phyloP scores from a whole-genome alignment of 2,888 invertebrate species.

The Drosophila incognita region DNA sequence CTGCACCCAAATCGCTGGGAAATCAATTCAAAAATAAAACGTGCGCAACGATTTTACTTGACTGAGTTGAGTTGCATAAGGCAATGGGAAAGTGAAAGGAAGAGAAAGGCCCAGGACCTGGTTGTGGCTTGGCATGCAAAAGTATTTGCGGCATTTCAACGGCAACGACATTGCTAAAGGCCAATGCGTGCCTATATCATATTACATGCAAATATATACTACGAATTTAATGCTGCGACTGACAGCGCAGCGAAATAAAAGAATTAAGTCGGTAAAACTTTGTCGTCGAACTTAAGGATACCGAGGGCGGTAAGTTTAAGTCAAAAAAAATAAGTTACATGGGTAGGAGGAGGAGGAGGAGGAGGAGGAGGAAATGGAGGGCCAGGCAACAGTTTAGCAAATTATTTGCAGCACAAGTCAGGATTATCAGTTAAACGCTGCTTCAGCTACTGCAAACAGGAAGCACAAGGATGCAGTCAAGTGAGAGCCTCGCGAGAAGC shows the following conservation, averaged over 20 bases:
- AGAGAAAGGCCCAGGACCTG: conserved; percentile 21
- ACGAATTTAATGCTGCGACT: conserved; percentile 32
- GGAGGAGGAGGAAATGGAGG: neutral
- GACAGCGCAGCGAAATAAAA: conserved; percentile 31
- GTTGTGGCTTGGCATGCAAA: conserved; percentile 52
- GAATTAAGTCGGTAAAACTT: conserved; percentile 30
- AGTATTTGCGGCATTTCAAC: conserved; percentile 71
- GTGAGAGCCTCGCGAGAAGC: conserved; percentile 51
- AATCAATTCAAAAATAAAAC: conserved; percentile 68
- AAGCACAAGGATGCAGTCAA: conserved; percentile 48
- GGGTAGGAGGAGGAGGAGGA: neutral
- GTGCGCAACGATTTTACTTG: conserved; percentile 38
- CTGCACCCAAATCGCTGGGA: conserved; percentile 54
- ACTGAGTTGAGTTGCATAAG: conserved; percentile 43
- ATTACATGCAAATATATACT: conserved; percentile 63
- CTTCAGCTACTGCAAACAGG: conserved; percentile 26
- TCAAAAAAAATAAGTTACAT: neutral
- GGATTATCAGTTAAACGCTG: conserved; percentile 74
- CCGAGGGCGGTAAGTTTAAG: conserved; percentile 20
- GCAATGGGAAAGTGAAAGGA: conserved; percentile 19
- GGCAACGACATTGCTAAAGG: conserved; percentile 49
- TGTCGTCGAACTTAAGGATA: conserved; percentile 16
- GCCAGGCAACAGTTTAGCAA: conserved; percentile 68
- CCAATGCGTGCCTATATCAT: conserved; percentile 72
- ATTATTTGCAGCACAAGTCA: conserved; percentile 77